Evolutionary conservation across 2,797 vertebrate genomes (phyloP).

Genomic region (Macroramphosus scolopax): DNA sequence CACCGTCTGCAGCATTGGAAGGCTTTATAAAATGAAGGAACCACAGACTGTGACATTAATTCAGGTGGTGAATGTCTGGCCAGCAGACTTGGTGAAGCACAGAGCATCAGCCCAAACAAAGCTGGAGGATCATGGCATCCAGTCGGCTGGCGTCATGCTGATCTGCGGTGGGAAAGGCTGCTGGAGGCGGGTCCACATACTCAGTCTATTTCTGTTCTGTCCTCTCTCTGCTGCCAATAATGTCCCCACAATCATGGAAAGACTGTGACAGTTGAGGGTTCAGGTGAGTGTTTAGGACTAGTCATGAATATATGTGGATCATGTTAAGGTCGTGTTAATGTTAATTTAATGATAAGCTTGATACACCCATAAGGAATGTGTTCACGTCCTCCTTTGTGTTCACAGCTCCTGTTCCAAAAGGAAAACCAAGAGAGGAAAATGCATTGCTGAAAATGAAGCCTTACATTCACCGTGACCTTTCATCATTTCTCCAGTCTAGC

Average conservation of each 20-base stretch:
- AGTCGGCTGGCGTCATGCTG: conserved; percentile 22
- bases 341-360: too few relatives aligned
- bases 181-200: conserved; percentile 53
- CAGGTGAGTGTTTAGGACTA: conserved; percentile 8
- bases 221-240: conserved; percentile 9
- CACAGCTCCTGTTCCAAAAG: not conserved
- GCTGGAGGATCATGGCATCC: conserved; percentile 30
- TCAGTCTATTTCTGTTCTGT: conserved; percentile 37
- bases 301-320: not conserved
- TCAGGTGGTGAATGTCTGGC: too few relatives aligned
- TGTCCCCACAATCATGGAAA: not conserved
- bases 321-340: conserved; percentile 1
- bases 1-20: too few relatives aligned
- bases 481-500: conserved; percentile 4
- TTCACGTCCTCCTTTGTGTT: not conserved
- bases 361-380: too few relatives aligned
- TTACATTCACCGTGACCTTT: not conserved
- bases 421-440: not conserved
- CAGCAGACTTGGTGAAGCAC: conserved; percentile 1
- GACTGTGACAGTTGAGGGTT: not conserved
- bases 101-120: conserved; percentile 3
- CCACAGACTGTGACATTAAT: conserved; percentile 2
- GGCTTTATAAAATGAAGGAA: not conserved
- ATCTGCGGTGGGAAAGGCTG: conserved; percentile 39
- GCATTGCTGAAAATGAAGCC: not conserved